Conservation (phyloP, 1,140 invertebrate species). For the Aethina tumida region DNA sequence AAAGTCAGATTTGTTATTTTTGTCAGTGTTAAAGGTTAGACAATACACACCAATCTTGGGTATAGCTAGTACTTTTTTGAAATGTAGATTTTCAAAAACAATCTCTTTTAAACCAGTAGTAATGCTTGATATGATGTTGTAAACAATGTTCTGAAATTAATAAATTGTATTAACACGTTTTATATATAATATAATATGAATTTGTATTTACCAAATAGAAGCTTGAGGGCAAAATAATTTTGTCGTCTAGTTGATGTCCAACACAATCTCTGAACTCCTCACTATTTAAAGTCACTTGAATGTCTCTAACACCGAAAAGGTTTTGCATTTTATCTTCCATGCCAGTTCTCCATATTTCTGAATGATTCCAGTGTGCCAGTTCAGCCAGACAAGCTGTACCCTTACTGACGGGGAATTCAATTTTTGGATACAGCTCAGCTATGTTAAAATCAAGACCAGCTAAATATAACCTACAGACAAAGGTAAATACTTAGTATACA, state of each 20-base stretch:
- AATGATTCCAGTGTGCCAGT: constrained; percentile 85
- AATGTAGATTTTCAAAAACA: constrained; percentile 78
- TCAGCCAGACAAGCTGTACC: constrained; percentile 69
- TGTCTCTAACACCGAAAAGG: constrained; percentile 24
- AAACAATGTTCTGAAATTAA: constrained; percentile 20
- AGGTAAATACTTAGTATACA: neutral
- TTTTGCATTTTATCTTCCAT: constrained; percentile 30
- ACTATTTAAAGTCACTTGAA: constrained; percentile 36
- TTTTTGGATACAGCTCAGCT: constrained; percentile 47
- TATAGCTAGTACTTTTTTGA: constrained; percentile 73
- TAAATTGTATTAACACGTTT: constrained; percentile 3
- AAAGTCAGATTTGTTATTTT: neutral
- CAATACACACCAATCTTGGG: constrained; percentile 50
- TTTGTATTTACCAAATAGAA: constrained; percentile 25
- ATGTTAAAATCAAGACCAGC: constrained; percentile 33
- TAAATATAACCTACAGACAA: constrained; percentile 29
- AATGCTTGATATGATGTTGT: constrained; percentile 21
- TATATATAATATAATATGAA: constrained; percentile 3
- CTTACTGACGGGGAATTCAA: constrained; percentile 68
- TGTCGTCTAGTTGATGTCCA: constrained; percentile 29
- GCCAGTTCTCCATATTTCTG: constrained; percentile 51
- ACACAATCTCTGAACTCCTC: constrained; percentile 34
- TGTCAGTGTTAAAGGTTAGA: neutral
- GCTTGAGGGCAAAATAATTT: constrained; percentile 26
- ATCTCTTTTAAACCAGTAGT: constrained; percentile 50